Conservation (phyloP, 2,113 vertebrate species). For the Limnothrissa miodon region DNA sequence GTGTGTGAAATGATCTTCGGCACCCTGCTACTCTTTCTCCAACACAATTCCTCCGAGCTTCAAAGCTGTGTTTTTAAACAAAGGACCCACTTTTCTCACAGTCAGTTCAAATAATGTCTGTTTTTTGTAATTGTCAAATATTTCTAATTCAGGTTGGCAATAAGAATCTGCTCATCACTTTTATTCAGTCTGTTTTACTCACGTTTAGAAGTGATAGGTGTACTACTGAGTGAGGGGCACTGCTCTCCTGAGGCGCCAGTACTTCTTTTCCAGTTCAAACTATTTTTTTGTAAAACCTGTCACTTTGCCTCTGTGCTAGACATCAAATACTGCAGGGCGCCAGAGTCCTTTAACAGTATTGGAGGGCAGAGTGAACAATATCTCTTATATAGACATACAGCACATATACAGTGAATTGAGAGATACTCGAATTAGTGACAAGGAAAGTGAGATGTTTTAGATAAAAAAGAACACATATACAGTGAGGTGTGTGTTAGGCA, state of each 20-base stretch:
- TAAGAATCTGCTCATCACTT: background rate
- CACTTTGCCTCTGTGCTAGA: background rate
- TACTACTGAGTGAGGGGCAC: background rate
- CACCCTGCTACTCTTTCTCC: background rate
- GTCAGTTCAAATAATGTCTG: background rate
- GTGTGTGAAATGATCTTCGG: background rate
- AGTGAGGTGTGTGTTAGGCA: constrained; percentile 1
- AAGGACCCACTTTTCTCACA: background rate
- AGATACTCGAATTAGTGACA: background rate
- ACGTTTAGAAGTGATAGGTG: background rate
- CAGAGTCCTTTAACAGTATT: background rate
- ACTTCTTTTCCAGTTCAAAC: background rate
- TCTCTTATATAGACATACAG: background rate
- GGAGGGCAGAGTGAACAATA: background rate
- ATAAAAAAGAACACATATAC: background rate
- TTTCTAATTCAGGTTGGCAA: background rate
- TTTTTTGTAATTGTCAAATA: background rate
- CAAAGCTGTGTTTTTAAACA: background rate
- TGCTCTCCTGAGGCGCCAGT: background rate
- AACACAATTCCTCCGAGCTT: background rate
- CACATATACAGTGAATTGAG: background rate
- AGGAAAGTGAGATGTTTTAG: background rate
- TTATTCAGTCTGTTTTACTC: background rate
- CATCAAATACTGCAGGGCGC: background rate
- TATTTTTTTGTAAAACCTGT: background rate